Evolutionary conservation across 2,888 invertebrate genomes (phyloP), one percentile per base, ranked within the genome.

Genomic region (Diadegma fenestrale): DNA sequence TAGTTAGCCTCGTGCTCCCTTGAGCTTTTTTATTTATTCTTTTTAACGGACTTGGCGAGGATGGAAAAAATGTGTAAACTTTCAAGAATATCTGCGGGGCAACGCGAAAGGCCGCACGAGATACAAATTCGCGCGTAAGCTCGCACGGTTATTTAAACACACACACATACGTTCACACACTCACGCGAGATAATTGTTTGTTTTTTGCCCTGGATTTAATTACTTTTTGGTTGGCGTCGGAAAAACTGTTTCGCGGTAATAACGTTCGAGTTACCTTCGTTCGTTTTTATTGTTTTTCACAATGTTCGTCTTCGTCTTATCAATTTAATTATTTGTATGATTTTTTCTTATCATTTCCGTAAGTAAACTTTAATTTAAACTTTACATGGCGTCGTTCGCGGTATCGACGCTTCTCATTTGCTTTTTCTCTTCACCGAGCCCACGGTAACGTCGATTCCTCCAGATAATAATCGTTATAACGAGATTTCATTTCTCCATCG

Each of bases 91-190:
- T 63, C 30, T 81, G 51, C 14, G 30, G 19, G 72, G 71, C 48
- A 72, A 68, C 30, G 68, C 45, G 45, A 30, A 41, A 10, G 51
- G 41, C 22, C 54, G 58, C 80, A 43, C 61, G 71, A 72, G 7
- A 26, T 45, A 63, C 6, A 22, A 54, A 68, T 33, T 43, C 19
- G 69, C 17, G 58, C 19, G 4, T 33, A 75, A 75, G 69, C 76
- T 83, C 80, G 80, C 80, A 77, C 84, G 66, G 64, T 84, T 78
- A 85, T 68, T 77, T 68, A 78, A 66, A 80, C 82, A 88, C 73
- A 80, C 80, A 86, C 84, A 80, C 84, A 68, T 58, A 82, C 86
- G 71, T 58, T 58, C 86, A 63, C 71, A 82, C 48, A 82, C 85
- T 72, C 77, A 80, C 73, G 81, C 64, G 61, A 19, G 66, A 66